phyloP scores from a whole-genome alignment of 2,113 vertebrate genomes.

The Malurus elegans region DNA sequence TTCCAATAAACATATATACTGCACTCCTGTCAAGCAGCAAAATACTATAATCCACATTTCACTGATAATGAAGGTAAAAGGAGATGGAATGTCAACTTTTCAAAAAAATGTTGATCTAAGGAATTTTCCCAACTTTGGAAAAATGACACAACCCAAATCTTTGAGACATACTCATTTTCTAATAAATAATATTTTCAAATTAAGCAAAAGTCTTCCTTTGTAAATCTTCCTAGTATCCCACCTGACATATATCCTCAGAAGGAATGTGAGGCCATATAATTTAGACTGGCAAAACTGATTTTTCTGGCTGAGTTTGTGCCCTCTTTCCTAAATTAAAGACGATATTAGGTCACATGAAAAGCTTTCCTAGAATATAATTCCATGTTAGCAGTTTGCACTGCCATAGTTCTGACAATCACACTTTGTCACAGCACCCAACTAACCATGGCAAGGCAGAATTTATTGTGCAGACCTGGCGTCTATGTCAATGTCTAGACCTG shows the following conservation, averaged over 20 bases:
- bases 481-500: background rate
- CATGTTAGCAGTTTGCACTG: background rate
- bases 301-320: background rate
- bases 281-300: background rate
- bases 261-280: background rate
- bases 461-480: background rate
- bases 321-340: background rate
- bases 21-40: background rate
- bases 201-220: background rate
- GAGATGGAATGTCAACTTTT: background rate
- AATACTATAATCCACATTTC: conserved; percentile 7
- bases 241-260: background rate
- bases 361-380: background rate
- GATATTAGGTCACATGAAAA: background rate
- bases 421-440: background rate
- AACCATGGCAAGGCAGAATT: background rate
- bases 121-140: conserved; percentile 37
- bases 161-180: background rate
- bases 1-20: background rate
- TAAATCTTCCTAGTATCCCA: background rate
- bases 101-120: conserved; percentile 20
- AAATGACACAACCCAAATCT: background rate
- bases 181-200: conserved; percentile 36
- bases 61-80: background rate
- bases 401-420: background rate